These are phyloP conservation scores for Gymnorhina tibicen DNA, from an alignment of 2,113 vertebrate genomes.

Conservation along the genomic window DNA sequence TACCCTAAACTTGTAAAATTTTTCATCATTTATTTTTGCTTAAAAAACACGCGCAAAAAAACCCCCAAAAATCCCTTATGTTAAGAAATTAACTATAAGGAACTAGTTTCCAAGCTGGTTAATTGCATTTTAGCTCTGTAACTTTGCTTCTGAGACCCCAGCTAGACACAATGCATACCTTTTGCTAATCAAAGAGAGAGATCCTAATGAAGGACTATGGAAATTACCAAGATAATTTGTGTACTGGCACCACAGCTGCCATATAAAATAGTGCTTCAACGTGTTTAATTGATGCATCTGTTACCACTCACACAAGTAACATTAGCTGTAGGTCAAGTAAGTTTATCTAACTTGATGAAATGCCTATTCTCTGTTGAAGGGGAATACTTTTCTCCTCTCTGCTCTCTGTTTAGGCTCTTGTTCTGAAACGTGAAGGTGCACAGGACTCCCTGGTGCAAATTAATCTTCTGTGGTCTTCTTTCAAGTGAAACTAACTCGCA, in stretches of 20 bases:
- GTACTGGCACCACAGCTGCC: neutral
- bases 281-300: neutral
- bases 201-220: neutral
- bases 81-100: neutral
- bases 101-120: neutral
- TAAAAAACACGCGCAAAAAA: fast-evolving
- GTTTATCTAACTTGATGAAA: neutral
- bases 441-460: neutral
- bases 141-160: neutral
- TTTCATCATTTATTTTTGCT: neutral
- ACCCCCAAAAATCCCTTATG: fast-evolving
- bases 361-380: neutral
- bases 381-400: neutral
- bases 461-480: slow-evolving; percentile 33
- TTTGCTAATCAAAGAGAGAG: neutral
- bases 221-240: neutral
- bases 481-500: slow-evolving; percentile 16
- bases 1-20: neutral
- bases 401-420: neutral
- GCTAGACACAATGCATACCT: neutral
- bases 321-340: neutral
- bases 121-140: neutral
- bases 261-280: neutral
- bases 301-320: neutral
- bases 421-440: neutral